Conservation (phyloP, 2,113 vertebrate genomes). For the Xiphias gladius region DNA sequence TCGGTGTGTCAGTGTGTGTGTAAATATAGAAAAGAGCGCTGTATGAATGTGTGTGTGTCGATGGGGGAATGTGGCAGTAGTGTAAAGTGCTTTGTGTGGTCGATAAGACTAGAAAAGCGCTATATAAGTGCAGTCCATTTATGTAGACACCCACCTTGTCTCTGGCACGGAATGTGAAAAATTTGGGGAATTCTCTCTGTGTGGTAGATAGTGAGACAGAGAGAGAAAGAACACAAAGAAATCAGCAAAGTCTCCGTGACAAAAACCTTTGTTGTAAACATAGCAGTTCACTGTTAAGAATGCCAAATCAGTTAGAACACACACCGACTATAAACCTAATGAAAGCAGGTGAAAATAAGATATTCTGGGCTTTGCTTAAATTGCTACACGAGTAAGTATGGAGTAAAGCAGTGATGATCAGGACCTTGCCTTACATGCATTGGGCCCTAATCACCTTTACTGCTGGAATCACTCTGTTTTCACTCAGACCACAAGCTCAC, state of each 20-base stretch:
- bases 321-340: background rate
- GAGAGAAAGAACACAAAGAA: background rate
- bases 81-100: no score
- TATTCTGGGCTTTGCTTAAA: conserved; percentile 11
- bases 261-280: background rate
- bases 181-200: conserved; percentile 99
- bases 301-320: conserved; percentile 8
- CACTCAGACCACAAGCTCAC: conserved; percentile 28
- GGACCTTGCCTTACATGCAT: conserved; percentile 17
- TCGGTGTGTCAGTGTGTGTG: no score
- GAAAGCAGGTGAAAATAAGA: conserved; percentile 16
- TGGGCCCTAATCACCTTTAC: background rate
- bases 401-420: conserved; percentile 28
- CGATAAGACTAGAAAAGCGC: no score
- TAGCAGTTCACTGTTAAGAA: conserved; percentile 7
- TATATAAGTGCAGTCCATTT: no score
- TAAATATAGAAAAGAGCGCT: no score
- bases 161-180: conserved; percentile 97
- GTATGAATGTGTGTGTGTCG: no score
- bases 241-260: background rate
- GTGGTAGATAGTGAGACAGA: conserved; percentile 19
- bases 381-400: background rate
- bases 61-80: no score
- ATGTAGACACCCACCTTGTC: conserved; percentile 89
- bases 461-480: conserved; percentile 55